Base-by-base conservation (phyloP, 2,888 invertebrate genomes). In the Gisinianus flammeolus region DNA sequence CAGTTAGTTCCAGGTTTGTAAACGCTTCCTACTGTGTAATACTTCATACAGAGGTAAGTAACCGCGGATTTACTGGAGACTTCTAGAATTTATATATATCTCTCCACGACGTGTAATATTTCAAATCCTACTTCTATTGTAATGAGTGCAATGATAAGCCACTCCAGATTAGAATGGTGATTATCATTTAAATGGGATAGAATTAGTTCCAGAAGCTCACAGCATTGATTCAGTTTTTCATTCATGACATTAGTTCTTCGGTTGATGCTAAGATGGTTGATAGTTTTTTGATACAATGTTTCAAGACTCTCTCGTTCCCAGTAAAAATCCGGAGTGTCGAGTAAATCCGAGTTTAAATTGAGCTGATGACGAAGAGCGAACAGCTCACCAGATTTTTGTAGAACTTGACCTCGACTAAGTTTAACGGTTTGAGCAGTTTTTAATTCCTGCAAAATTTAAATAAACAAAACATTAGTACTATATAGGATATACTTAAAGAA, bases 261-360 rank as follows among this genome's bases (percentile, higher is more conserved):
- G 0, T 91, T 88, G 80, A 97, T 94, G 82, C 92, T 93, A 85
- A 97, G 94, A 88, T 97, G 95, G 1, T 91, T 90, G 81, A 93
- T 93, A 0, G 93, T 93, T 86, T 92, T 91, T 79, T 92, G 90
- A 87, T 97, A 98, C 6, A 98, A 89, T 0, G 88, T 88, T 88
- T 98, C 98, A 35, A 98, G 88, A 76, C 93, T 90, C 85, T 97
- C 96, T 75, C 96, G 91, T 85, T 98, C 98, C 98, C 98, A 98
- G 88, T 98, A 98, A 88, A 97, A 97, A 88, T 98, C 98, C 0
- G 98, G 97, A 0, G 95, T 95, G 87, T 97, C 97, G 82, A 98
- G 88, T 64, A 98, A 89, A 87, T 98, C 97, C 0, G 97, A 97
- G 84, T 96, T 95, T 82, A 98, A 89, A 87, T 96, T 98, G 75